Conservation (phyloP, 2,888 invertebrate species). For the Amblyjoppa fuscipennis region DNA sequence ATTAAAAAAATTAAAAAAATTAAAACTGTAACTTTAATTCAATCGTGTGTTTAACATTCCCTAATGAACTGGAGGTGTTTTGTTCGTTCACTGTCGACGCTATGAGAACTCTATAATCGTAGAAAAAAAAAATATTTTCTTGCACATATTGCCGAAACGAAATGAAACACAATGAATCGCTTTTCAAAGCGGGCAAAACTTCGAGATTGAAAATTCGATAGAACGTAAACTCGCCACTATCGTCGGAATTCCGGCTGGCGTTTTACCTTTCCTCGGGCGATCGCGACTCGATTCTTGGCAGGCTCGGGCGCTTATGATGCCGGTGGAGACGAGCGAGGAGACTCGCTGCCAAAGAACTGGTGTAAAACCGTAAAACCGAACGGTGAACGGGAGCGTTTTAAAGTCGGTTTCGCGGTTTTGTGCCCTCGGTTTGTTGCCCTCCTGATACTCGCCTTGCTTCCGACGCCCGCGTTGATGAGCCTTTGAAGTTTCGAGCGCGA, state of each 20-base stretch:
- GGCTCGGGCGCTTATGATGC: constrained; percentile 15
- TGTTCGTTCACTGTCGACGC: background rate
- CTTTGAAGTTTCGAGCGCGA: constrained; percentile 16
- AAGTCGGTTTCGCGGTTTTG: constrained; percentile 32
- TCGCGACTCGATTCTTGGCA: constrained; percentile 43
- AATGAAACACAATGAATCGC: constrained; percentile 10
- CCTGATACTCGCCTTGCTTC: constrained; percentile 49
- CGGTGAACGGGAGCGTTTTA: constrained; percentile 20
- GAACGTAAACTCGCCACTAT: background rate
- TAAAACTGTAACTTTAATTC: too few relatives aligned
- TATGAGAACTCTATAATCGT: background rate
- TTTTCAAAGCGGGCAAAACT: background rate
- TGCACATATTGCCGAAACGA: background rate
- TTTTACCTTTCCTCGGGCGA: constrained; percentile 5
- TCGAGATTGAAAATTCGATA: background rate
- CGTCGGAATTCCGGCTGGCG: background rate
- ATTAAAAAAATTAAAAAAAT: too few relatives aligned
- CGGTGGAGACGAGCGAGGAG: background rate
- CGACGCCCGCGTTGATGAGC: constrained; percentile 30
- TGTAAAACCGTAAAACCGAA: constrained; percentile 56
- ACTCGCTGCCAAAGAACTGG: constrained; percentile 24
- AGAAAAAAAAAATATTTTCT: background rate
- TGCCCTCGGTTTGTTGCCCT: constrained; percentile 27
- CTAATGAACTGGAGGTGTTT: too few relatives aligned
- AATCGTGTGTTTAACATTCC: background rate